These are phyloP conservation scores for Campylorhamphus procurvoides DNA, from an alignment of 2,113 vertebrate genomes.

Conservation along the genomic window DNA sequence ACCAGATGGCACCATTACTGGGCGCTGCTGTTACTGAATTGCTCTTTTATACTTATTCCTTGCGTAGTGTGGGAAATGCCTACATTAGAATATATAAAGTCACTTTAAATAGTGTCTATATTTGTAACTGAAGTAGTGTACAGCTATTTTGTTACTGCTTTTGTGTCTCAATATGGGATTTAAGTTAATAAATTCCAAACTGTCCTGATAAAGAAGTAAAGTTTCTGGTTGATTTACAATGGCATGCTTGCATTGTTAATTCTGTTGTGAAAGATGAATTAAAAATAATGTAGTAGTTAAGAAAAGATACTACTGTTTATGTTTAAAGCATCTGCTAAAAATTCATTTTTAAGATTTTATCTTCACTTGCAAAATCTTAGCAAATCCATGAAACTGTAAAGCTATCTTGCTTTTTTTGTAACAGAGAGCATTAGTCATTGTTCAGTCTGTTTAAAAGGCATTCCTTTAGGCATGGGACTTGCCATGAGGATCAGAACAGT, in stretches of 20 bases:
- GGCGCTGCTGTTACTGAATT: constrained; percentile 59
- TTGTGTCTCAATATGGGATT: constrained; percentile 56
- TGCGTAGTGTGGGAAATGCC: constrained; percentile 64
- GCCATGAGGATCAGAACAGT: not conserved
- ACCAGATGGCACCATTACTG: constrained; percentile 49
- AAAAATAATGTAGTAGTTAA: not conserved
- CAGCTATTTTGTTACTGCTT: constrained; percentile 72
- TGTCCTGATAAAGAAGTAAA: constrained; percentile 39
- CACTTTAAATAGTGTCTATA: constrained; percentile 74
- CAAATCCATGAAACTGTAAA: not conserved
- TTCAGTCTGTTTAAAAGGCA: not conserved
- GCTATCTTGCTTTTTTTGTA: not conserved
- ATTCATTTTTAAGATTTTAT: not conserved
- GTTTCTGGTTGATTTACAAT: not conserved
- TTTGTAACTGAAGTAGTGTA: constrained; percentile 77
- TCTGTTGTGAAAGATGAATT: not conserved
- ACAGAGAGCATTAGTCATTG: not conserved
- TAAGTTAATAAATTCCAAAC: constrained; percentile 69
- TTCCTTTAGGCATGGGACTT: not conserved
- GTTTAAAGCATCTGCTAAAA: not conserved
- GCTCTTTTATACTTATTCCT: constrained; percentile 56
- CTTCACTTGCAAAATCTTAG: not conserved
- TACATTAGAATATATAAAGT: constrained; percentile 66
- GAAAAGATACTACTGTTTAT: not conserved
- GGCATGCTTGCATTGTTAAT: not conserved